Conservation (phyloP, 1,140 invertebrate genomes). For the Drosophila punjabiensis region DNA sequence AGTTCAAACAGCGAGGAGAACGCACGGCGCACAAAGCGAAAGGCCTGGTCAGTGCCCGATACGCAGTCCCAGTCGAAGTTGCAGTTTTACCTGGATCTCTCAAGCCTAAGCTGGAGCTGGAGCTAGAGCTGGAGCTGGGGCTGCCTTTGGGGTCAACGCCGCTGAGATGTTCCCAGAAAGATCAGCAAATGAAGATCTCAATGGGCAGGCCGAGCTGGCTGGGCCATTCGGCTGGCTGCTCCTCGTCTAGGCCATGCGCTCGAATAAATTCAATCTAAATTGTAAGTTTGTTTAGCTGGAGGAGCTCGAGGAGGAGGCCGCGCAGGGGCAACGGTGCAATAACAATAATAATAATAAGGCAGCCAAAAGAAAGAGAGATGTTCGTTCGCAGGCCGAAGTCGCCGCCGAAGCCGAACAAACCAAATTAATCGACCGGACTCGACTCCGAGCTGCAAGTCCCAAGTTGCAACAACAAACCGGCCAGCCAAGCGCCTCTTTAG, state of each 20-base stretch:
- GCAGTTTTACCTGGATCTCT: conserved; percentile 47
- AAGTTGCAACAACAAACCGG: conserved; percentile 8
- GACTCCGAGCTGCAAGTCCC: conserved; percentile 18
- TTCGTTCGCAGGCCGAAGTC: conserved; percentile 51
- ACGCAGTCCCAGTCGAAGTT: conserved; percentile 51
- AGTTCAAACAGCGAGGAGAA: conserved; percentile 73
- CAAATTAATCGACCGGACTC: conserved; percentile 48
- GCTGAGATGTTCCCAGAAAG: conserved; percentile 84
- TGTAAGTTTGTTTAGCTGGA: conserved; percentile 82
- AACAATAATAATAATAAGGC: conserved; percentile 61
- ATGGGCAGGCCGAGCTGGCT: conserved; percentile 50
- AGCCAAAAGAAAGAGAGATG: conserved; percentile 62
- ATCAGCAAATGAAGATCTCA: conserved; percentile 85
- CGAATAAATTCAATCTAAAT: conserved; percentile 85
- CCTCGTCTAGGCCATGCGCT: conserved; percentile 76
- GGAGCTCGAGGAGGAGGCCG: conserved; percentile 30
- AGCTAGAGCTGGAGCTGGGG: conserved; percentile 26
- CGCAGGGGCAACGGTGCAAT: conserved; percentile 32
- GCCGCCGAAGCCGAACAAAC: conserved; percentile 35
- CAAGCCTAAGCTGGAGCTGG: conserved; percentile 22
- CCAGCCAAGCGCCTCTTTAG: conserved; percentile 62
- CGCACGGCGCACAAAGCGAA: conserved; percentile 46
- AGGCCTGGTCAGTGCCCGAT: conserved; percentile 53
- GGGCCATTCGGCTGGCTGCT: conserved; percentile 57
- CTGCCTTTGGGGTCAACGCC: conserved; percentile 79